These are phyloP conservation scores for Plebejus argus DNA, from an alignment of 2,888 invertebrate species.

Conservation along the genomic window DNA sequence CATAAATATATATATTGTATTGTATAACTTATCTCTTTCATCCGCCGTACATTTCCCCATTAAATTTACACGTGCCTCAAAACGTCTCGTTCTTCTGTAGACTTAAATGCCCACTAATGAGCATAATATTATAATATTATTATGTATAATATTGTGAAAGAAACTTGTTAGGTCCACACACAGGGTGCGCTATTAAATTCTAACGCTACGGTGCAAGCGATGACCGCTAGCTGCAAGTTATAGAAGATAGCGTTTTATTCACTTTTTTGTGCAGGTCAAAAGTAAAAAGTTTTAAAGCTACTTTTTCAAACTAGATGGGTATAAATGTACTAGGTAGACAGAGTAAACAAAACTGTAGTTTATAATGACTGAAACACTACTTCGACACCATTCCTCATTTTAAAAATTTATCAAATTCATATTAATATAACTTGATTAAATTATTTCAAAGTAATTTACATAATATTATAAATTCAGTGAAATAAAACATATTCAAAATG, in stretches of 20 bases:
- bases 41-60: slow-evolving; percentile 36
- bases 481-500: too few species aligned
- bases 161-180: slow-evolving; percentile 71
- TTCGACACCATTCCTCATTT: too few species aligned
- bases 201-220: slow-evolving; percentile 57
- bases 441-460: too few species aligned
- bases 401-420: too few species aligned
- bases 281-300: not conserved
- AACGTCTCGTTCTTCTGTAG: slow-evolving; percentile 45
- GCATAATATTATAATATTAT: slow-evolving; percentile 75
- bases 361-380: not conserved
- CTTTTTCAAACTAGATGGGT: not conserved
- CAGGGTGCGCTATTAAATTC: slow-evolving; percentile 75
- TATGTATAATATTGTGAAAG: slow-evolving; percentile 66
- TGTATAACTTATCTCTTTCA: slow-evolving; percentile 12
- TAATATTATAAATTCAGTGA: too few species aligned
- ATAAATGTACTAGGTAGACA: not conserved
- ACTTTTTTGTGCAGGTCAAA: not conserved
- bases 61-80: slow-evolving; percentile 39
- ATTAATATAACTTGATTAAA: too few species aligned
- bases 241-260: slow-evolving; percentile 41
- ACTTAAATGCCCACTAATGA: slow-evolving; percentile 72
- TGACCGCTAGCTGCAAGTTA: slow-evolving; percentile 41
- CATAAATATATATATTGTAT: not conserved
- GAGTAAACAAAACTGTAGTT: not conserved